Base-by-base conservation (phyloP, 1,140 invertebrate genomes). In the Macrotrachela quadricornifera region DNA sequence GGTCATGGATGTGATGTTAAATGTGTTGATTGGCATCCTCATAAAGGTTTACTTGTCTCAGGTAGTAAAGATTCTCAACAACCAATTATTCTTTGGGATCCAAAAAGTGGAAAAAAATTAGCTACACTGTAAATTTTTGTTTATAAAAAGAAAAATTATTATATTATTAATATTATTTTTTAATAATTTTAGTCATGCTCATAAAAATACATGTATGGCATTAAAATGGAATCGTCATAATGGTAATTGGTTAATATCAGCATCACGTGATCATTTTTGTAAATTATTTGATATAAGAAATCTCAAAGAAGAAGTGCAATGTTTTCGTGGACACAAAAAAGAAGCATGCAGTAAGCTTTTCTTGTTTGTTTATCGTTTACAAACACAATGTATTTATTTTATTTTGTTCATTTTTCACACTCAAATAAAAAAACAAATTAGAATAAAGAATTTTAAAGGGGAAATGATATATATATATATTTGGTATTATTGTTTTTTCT, bases 31-130 rank as follows among this genome's bases (percentile, higher is more conserved):
- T 99, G 94, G 94, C 94, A 99, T 76, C 92, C 94, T 9, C 83
- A 86, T 58, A 96, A 96, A 71, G 80, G 82, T 58, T 75, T 99
- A 49, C 79, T 99, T 59, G 85, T 92, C 17, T 96, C 91, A 14
- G 94, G 94, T 0, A 95, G 88, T 67, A 95, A 97, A 73, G 94
- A 99, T 68, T 95, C 91, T 68, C 94, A 99, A 64, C 94, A 99
- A 64, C 94, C 94, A 11, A 85, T 99, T 13, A 99, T 99, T 71
- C 72, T 99, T 14, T 99, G 94, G 94, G 94, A 99, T 76, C 88
- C 92, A 10, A 91, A 91, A 68, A 82, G 80, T 55, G 91, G 90
- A 0, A 79, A 84, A 57, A 72, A 70, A 58, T 64, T 78, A 6
- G 73, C 76, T 18, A 79, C 78, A 40, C 61, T 78, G 74, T 78